These are phyloP conservation scores for Thymelicus acteon DNA, from an alignment of 2,888 invertebrate species.

Conservation along the genomic window DNA sequence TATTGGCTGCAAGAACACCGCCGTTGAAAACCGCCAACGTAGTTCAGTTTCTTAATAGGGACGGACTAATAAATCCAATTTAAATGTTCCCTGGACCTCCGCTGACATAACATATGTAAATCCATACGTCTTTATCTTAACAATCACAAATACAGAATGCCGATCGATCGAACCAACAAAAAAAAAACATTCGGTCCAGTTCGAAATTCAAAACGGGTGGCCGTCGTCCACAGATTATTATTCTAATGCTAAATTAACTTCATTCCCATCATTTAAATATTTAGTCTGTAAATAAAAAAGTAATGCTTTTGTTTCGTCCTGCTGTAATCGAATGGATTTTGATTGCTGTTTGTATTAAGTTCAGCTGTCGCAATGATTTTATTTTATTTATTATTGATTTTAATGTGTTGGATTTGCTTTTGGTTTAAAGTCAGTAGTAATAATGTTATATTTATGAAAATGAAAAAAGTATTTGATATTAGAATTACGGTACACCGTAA, in stretches of 20 bases:
- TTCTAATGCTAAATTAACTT: slow-evolving; percentile 83
- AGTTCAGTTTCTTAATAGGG: slow-evolving; percentile 66
- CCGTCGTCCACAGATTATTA: slow-evolving; percentile 76
- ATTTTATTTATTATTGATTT: slow-evolving; percentile 63
- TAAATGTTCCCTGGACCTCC: slow-evolving; percentile 78
- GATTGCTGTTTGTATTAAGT: slow-evolving; percentile 72
- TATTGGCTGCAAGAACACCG: slow-evolving; percentile 7
- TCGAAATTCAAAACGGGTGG: slow-evolving; percentile 77
- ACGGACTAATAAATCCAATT: slow-evolving; percentile 83
- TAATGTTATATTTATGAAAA: too few species aligned
- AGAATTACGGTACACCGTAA: too few species aligned
- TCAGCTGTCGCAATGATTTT: slow-evolving; percentile 65
- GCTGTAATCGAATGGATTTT: slow-evolving; percentile 68
- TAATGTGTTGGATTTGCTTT: slow-evolving; percentile 41
- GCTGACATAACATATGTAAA: slow-evolving; percentile 83
- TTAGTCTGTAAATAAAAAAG: slow-evolving; percentile 52
- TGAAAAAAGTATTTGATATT: not conserved
- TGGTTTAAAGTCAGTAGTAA: not conserved
- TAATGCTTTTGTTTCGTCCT: slow-evolving; percentile 46
- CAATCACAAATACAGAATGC: slow-evolving; percentile 77
- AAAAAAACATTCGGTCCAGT: slow-evolving; percentile 70
- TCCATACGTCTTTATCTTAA: slow-evolving; percentile 82
- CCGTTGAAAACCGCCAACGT: slow-evolving; percentile 67
- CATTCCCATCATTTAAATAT: slow-evolving; percentile 84
- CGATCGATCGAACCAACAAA: slow-evolving; percentile 69